Evolutionary conservation across 2,888 invertebrate species (phyloP).

Genomic region (Lithophane ornitopus): DNA sequence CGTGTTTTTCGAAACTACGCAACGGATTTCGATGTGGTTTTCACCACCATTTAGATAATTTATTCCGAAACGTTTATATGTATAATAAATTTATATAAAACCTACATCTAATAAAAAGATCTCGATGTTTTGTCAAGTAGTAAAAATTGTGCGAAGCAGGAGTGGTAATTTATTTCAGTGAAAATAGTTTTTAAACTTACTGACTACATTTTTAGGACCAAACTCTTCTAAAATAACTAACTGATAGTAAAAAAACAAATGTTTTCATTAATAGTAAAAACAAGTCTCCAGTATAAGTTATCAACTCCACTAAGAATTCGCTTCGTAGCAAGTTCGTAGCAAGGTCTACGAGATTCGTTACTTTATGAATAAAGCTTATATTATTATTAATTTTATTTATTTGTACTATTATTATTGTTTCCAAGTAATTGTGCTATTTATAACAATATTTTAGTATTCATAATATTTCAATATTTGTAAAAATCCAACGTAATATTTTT

Average conservation of each 20-base stretch:
- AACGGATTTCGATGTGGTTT: background rate
- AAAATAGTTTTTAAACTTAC: background rate
- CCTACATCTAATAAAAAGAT: background rate
- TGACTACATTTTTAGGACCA: background rate
- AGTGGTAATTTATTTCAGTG: background rate
- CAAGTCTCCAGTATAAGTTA: background rate
- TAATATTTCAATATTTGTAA: background rate
- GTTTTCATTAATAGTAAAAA: background rate
- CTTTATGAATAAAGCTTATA: background rate
- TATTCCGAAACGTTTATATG: background rate
- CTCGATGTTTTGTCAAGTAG: background rate
- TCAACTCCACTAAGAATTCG: background rate
- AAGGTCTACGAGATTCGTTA: slow-evolving; percentile 39
- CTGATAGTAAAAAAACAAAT: too few relatives aligned
- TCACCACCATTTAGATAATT: background rate
- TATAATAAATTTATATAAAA: background rate
- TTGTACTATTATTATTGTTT: background rate
- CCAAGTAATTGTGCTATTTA: background rate
- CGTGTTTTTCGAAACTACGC: background rate
- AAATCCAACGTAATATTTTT: background rate
- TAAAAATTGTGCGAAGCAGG: background rate
- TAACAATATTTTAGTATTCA: background rate
- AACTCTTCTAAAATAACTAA: background rate
- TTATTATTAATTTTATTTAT: background rate
- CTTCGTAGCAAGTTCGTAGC: slow-evolving; percentile 58